phyloP scores from a whole-genome alignment of 1,140 invertebrate species.

The Acyrthosiphon pisum region DNA sequence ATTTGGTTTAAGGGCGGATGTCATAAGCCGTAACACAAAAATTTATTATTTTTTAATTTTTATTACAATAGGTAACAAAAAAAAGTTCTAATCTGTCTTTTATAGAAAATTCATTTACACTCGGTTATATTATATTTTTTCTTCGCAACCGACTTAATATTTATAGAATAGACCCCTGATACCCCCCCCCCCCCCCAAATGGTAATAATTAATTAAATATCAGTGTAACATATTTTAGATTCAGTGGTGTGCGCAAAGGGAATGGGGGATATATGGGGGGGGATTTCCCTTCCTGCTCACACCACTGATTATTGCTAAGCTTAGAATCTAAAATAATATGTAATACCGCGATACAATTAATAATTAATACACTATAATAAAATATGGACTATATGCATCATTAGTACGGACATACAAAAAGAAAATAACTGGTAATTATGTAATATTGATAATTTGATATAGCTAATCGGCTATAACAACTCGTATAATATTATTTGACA shows the following conservation, averaged over 20 bases:
- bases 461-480: not conserved
- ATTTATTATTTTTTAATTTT: too few species aligned
- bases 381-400: not conserved
- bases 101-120: too few species aligned
- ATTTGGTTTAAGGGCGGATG: too few species aligned
- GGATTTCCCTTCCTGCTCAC: too few species aligned
- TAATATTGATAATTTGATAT: not conserved
- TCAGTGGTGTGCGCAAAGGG: too few species aligned
- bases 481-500: not conserved
- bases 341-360: not conserved
- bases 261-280: too few species aligned
- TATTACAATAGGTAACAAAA: too few species aligned
- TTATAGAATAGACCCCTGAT: too few species aligned
- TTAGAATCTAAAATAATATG: not conserved
- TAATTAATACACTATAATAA: not conserved
- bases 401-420: not conserved
- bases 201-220: not conserved
- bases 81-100: too few species aligned
- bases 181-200: not conserved
- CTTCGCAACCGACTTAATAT: too few species aligned
- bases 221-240: not conserved
- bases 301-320: not conserved
- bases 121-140: too few species aligned
- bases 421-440: not conserved
- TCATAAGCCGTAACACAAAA: too few species aligned